A percentile compares a stretch with the other conserved stretches of the same genome.
Conservation (phyloP, 2,888 invertebrate genomes). For the Pristionchus maxplancki region DNA sequence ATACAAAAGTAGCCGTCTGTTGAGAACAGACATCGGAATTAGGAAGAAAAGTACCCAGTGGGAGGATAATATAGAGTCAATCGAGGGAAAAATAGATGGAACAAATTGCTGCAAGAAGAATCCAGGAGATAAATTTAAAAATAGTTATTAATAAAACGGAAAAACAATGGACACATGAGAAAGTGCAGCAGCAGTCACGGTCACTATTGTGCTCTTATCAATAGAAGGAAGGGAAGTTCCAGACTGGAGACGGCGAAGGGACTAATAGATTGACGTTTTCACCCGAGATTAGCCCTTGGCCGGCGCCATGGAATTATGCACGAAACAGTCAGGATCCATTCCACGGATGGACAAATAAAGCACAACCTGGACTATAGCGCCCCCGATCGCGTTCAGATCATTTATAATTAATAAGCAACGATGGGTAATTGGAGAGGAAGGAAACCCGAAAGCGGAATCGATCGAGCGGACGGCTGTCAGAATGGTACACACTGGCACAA, state of each 20-base stretch:
- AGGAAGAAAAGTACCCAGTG: background rate
- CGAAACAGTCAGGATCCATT: background rate
- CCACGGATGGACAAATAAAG: background rate
- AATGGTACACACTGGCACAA: constrained; percentile 29
- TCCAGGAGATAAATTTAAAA: background rate
- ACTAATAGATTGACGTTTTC: constrained; percentile 36
- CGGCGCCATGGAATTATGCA: background rate
- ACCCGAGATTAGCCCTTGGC: background rate
- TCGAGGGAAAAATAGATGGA: background rate
- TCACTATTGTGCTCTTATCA: background rate
- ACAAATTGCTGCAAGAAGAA: too few relatives aligned
- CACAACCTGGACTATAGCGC: background rate
- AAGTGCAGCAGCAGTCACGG: constrained; percentile 5
- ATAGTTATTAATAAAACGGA: background rate
- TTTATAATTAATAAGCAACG: constrained; percentile 13
- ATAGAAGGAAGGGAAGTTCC: constrained; percentile 29
- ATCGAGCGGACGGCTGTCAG: constrained; percentile 34
- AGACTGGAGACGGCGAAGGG: background rate
- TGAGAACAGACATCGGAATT: background rate
- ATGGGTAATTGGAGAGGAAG: constrained; percentile 20
- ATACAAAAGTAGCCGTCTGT: background rate
- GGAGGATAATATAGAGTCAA: background rate
- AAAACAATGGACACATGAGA: background rate
- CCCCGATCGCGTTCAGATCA: background rate
- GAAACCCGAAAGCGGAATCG: constrained; percentile 45